A percentile compares a stretch with the other conserved stretches of the same genome.
These are phyloP conservation scores for Formicarius rufipectus DNA, from an alignment of 2,113 vertebrate genomes.

Conservation along the genomic window DNA sequence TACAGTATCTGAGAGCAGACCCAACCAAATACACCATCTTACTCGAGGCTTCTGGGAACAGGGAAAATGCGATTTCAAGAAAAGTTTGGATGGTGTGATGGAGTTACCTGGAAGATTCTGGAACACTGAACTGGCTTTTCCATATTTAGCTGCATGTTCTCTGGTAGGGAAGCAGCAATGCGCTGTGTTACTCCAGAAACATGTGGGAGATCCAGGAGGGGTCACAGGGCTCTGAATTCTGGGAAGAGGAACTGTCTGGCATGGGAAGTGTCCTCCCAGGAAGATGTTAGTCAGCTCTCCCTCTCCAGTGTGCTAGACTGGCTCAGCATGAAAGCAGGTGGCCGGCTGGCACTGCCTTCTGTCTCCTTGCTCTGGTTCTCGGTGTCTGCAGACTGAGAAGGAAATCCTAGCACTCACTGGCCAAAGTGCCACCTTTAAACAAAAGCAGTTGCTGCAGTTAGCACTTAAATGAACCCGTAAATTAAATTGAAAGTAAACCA, in stretches of 20 bases:
- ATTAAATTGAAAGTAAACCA: neutral
- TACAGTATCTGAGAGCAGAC: neutral
- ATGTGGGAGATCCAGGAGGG: rapidly evolving
- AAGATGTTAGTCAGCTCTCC: neutral
- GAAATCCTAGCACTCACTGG: neutral
- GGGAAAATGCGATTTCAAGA: neutral
- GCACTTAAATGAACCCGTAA: neutral
- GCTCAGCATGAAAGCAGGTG: neutral
- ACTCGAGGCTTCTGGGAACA: neutral
- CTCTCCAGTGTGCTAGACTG: neutral
- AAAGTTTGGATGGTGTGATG: neutral
- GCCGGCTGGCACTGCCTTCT: neutral
- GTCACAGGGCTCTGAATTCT: neutral
- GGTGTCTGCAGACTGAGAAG: neutral
- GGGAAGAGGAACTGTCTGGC: neutral
- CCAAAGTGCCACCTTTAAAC: neutral
- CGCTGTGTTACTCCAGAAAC: neutral
- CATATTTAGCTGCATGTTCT: neutral
- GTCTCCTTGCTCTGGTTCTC: neutral
- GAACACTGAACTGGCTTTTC: neutral
- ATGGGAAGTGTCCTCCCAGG: neutral
- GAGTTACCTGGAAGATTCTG: neutral
- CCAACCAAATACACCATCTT: neutral
- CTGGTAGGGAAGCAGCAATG: neutral
- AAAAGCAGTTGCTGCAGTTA: neutral